These are phyloP conservation scores for Nomada hirtipes DNA, from an alignment of 2,888 invertebrate genomes.

Conservation along the genomic window DNA sequence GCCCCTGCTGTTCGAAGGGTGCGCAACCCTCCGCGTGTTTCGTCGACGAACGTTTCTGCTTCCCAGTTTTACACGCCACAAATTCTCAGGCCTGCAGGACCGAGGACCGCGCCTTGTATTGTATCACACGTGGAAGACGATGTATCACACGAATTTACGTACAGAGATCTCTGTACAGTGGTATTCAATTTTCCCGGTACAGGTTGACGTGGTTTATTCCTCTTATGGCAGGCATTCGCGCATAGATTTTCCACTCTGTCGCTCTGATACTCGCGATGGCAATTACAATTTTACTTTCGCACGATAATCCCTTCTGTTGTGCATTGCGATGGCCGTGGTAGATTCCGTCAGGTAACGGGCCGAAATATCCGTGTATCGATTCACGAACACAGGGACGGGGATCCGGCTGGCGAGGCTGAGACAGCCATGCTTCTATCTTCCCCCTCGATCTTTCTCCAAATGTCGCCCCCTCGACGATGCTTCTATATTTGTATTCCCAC, in stretches of 20 bases:
- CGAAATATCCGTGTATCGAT: constrained; percentile 11
- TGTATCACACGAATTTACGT: constrained; percentile 1
- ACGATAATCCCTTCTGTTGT: background rate
- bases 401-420: background rate
- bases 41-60: constrained; percentile 4
- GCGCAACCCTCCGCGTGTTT: constrained; percentile 10
- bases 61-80: background rate
- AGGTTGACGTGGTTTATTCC: constrained; percentile 21
- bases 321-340: background rate
- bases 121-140: constrained; percentile 52
- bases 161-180: too few relatives aligned
- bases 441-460: constrained; percentile 18
- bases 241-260: background rate
- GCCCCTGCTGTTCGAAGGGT: constrained; percentile 33
- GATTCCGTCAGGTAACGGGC: background rate
- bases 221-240: constrained; percentile 13
- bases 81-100: background rate
- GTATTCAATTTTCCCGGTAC: too few relatives aligned
- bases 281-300: background rate
- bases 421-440: background rate
- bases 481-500: constrained; percentile 35
- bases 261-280: background rate
- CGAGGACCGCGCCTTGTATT: background rate
- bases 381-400: background rate
- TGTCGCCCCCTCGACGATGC: background rate